Conservation (phyloP, 2,797 vertebrate species). For the Syndactyla subalaris region DNA sequence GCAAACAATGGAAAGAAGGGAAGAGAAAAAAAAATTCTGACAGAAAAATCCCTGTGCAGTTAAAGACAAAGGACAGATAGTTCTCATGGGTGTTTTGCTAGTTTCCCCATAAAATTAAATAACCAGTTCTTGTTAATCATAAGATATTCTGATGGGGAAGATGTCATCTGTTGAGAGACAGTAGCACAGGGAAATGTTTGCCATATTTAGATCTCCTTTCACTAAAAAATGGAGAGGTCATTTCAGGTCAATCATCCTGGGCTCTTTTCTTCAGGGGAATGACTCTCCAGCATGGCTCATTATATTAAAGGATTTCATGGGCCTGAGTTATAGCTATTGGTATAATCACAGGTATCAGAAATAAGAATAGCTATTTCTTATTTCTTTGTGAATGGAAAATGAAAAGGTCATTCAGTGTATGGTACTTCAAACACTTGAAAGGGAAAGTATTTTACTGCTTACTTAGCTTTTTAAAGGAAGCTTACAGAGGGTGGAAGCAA, state of each 20-base stretch:
- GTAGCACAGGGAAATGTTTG: constrained; percentile 38
- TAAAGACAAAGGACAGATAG: background rate
- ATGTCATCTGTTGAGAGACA: constrained; percentile 26
- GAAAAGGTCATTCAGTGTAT: constrained; percentile 56
- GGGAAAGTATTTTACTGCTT: constrained; percentile 62
- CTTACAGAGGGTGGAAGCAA: background rate
- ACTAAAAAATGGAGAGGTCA: constrained; percentile 48
- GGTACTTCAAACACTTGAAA: constrained; percentile 70
- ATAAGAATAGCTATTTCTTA: constrained; percentile 64
- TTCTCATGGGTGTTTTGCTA: background rate
- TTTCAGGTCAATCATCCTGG: constrained; percentile 42
- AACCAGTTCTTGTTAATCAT: background rate
- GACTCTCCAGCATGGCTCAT: constrained; percentile 59
- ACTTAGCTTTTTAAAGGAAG: constrained; percentile 47
- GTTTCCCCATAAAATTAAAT: background rate
- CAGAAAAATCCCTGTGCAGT: background rate
- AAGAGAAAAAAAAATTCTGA: background rate
- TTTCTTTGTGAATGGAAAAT: constrained; percentile 67
- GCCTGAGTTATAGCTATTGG: constrained; percentile 48
- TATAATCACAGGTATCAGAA: constrained; percentile 59
- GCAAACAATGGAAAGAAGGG: background rate
- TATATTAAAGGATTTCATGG: constrained; percentile 64
- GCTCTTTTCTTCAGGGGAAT: constrained; percentile 50
- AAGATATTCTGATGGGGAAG: background rate
- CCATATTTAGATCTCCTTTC: constrained; percentile 60